Percentiles rank a stretch among this genome's conserved stretches.
Conservation (phyloP, 2,888 invertebrate genomes). For the Sarcophaga caerulescens region DNA sequence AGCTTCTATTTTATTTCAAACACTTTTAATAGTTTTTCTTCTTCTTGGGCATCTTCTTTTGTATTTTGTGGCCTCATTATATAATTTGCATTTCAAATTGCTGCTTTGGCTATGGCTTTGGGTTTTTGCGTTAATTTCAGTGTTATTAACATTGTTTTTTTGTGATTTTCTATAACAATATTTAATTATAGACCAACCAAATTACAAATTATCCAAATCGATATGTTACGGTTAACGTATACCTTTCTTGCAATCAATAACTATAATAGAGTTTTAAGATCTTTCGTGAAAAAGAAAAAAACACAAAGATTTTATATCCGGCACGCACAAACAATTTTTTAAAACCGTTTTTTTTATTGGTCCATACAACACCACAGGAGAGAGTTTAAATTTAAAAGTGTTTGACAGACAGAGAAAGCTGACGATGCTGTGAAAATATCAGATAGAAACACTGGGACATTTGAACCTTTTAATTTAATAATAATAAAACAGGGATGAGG, state of each 20-base stretch:
- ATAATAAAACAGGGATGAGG: no score
- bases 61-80: conserved; percentile 35
- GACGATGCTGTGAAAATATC: no score
- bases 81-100: conserved; percentile 67
- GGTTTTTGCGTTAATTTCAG: conserved; percentile 41
- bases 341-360: conserved; percentile 8
- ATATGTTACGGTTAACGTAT: conserved; percentile 45
- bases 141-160: conserved; percentile 40
- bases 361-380: not conserved
- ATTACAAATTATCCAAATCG: conserved; percentile 60
- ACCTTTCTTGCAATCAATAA: conserved; percentile 4
- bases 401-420: not conserved
- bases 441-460: no score
- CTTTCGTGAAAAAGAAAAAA: conserved; percentile 44
- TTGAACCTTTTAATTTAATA: no score
- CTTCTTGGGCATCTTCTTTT: conserved; percentile 5
- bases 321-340: conserved; percentile 48
- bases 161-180: conserved; percentile 25
- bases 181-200: conserved; percentile 46
- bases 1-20: conserved; percentile 61
- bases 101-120: not conserved
- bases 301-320: conserved; percentile 57
- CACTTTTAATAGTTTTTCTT: conserved; percentile 6
- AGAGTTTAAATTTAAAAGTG: not conserved
- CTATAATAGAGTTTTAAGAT: not conserved